A percentile compares a stretch with the other conserved stretches of the same genome.
These are phyloP conservation scores for Daphoenositta chrysoptera DNA, from an alignment of 2,113 vertebrate species.

Conservation along the genomic window DNA sequence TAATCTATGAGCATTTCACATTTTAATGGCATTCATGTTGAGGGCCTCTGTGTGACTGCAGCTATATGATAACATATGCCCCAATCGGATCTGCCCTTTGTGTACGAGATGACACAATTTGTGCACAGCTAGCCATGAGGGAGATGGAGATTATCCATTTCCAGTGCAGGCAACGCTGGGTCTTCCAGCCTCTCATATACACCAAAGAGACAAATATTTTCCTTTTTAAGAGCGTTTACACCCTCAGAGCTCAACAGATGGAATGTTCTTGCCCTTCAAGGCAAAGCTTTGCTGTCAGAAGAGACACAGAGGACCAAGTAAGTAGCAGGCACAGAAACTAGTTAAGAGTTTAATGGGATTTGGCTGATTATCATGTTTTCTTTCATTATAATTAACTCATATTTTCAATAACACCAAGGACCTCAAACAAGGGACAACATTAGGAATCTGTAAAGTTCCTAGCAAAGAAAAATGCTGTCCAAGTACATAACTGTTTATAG, in stretches of 20 bases:
- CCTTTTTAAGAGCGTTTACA: neutral
- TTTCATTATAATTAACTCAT: neutral
- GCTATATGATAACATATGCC: constrained; percentile 42
- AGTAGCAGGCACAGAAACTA: neutral
- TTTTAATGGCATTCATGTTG: constrained; percentile 52
- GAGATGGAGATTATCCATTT: constrained; percentile 26
- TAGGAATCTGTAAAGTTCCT: neutral
- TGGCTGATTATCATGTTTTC: neutral
- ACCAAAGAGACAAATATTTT: neutral
- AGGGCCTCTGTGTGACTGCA: constrained; percentile 51
- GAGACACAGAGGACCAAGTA: neutral
- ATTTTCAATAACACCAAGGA: neutral
- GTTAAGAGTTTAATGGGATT: constrained; percentile 1
- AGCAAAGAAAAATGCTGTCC: neutral
- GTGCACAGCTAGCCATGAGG: constrained; percentile 36
- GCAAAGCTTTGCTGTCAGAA: constrained; percentile 21
- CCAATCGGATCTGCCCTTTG: constrained; percentile 43
- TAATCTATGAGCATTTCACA: constrained; percentile 40
- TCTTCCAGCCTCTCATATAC: neutral
- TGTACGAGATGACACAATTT: constrained; percentile 34
- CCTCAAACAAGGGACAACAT: neutral
- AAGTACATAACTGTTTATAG: neutral
- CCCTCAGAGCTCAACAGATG: constrained; percentile 25
- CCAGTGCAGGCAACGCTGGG: neutral
- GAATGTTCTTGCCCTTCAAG: constrained; percentile 24